Evolutionary conservation across 2,113 vertebrate genomes (phyloP), one percentile per base, ranked within the genome.

Genomic region (Melierax canorus): DNA sequence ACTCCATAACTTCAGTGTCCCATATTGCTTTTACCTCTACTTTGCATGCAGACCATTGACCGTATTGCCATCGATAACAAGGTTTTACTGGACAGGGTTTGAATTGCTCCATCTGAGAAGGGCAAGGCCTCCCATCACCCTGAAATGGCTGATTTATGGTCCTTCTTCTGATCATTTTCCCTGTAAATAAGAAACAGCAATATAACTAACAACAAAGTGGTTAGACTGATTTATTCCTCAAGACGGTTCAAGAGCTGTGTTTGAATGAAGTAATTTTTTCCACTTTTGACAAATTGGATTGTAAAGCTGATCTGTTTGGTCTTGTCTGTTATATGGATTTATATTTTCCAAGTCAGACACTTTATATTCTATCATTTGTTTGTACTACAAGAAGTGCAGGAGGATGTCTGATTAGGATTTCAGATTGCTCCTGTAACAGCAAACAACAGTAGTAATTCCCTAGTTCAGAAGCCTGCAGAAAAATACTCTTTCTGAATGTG

Each of bases 81-180:
- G 99, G 99, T 23, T 99, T 98, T 71, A 99, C 99, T 7, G 99
- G 99, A 68, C 99, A 99, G 27, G 99, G 99, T 91, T 99, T 99
- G 98, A 98, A 99, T 95, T 99, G 99, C 86, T 99, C 98, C 98
- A 99, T 98, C 97, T 99, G 98, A 39, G 98, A 79, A 12, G 99
- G 98, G 88, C 99, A 99, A 18, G 99, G 99, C 82, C 99, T 98
- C 41, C 99, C 99, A 60, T 99, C 99, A 11, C 99, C 99, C 97
- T 99, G 99, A 95, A 99, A 99, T 7, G 99, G 98, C 92, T 99
- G 99, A 60, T 99, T 99, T 98, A 99, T 98, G 2, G 97, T 97
- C 73, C 99, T 98, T 82, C 92, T 98, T 74, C 99, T 98, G 97
- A 98, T 98, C 99, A 99, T 99, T 98, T 98, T 99, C 92, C 99